Evolutionary conservation across 2,888 invertebrate genomes (phyloP).

Genomic region (Thumatha senex): DNA sequence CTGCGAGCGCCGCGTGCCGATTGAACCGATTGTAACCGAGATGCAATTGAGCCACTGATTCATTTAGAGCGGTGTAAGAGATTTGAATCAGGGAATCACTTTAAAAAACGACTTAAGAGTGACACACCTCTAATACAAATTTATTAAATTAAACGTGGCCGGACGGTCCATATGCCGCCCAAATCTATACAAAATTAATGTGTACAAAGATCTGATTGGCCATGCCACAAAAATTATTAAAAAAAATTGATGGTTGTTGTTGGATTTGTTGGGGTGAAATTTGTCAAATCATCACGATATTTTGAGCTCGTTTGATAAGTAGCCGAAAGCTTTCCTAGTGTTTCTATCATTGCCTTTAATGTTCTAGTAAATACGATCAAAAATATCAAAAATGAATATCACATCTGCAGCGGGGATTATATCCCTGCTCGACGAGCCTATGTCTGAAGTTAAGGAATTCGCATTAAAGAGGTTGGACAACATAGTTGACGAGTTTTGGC

Average conservation of each 20-base stretch:
- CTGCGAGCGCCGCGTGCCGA: too few species aligned
- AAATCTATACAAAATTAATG: too few species aligned
- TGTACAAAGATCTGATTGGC: too few species aligned
- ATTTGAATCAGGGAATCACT: too few species aligned
- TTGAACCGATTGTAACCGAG: too few species aligned
- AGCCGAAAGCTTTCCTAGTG: constrained; percentile 18
- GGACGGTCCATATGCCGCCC: too few species aligned
- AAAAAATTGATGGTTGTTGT: too few species aligned
- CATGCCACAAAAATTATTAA: background rate
- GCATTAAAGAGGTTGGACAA: constrained; percentile 95
- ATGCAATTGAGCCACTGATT: too few species aligned
- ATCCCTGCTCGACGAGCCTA: constrained; percentile 96
- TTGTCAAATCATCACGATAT: constrained; percentile 73
- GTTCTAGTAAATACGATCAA: constrained; percentile 33
- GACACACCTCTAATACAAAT: too few species aligned
- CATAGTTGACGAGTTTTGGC: constrained; percentile 99
- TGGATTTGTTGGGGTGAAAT: constrained; percentile 55
- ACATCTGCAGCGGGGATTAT: constrained; percentile 93
- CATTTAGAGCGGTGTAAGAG: too few species aligned
- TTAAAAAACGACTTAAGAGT: too few species aligned
- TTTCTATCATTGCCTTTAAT: constrained; percentile 20
- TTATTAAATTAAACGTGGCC: too few species aligned
- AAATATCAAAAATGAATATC: constrained; percentile 75
- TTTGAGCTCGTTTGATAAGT: constrained; percentile 41
- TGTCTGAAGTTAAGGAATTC: constrained; percentile 96